Percentiles rank a stretch among this genome's conserved stretches.
Conservation (phyloP, 2,888 invertebrate species). For the Ferrisia virgata region DNA sequence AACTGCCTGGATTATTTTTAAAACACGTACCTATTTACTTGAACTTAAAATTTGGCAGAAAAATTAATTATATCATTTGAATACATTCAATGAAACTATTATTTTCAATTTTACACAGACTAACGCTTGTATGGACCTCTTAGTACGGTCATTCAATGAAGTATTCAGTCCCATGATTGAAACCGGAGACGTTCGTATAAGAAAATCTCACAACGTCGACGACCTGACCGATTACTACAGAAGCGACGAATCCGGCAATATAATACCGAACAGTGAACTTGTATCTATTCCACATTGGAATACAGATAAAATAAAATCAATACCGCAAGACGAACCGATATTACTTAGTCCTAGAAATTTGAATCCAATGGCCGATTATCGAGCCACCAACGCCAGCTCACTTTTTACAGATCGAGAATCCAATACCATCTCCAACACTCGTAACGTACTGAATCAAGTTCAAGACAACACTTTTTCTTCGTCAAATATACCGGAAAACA, state of each 20-base stretch:
- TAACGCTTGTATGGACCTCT: slow-evolving; percentile 38
- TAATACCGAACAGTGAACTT: not conserved
- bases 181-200: slow-evolving; percentile 22
- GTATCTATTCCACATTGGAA: not conserved
- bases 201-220: slow-evolving; percentile 33
- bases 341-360: not conserved
- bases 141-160: slow-evolving; percentile 39
- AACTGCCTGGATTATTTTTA: no score
- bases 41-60: no score
- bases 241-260: not conserved
- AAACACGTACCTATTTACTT: no score
- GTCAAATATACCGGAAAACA: not conserved
- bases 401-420: not conserved
- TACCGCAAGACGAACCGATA: not conserved
- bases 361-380: not conserved
- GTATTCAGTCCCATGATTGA: slow-evolving; percentile 42
- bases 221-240: slow-evolving; percentile 34
- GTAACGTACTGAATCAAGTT: not conserved
- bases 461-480: not conserved
- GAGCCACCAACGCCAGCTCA: no score
- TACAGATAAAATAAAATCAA: not conserved
- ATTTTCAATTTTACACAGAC: not conserved
- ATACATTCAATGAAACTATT: no score
- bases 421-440: not conserved
- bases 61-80: not conserved